Percentiles rank a stretch among this genome's conserved stretches.
Conservation (phyloP, 2,888 invertebrate genomes). For the Azorinus chamasolen region DNA sequence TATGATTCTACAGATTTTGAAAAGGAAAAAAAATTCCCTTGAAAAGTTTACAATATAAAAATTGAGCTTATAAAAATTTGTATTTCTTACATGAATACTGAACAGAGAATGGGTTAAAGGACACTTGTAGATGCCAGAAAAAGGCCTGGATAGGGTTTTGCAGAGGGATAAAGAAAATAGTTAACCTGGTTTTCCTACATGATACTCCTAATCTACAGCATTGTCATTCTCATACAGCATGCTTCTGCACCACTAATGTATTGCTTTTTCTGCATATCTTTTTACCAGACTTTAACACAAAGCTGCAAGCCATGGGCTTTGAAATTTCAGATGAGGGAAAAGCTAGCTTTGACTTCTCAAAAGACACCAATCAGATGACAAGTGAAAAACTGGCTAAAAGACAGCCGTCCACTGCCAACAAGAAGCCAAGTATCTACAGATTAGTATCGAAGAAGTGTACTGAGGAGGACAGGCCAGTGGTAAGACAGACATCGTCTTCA, state of each 20-base stretch:
- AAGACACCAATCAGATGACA: constrained; percentile 9
- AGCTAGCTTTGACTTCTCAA: constrained; percentile 23
- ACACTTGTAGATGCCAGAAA: too few species aligned
- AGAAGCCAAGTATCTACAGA: constrained; percentile 74
- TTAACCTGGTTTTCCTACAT: too few species aligned
- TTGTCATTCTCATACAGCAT: constrained; percentile 1
- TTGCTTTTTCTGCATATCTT: constrained; percentile 11
- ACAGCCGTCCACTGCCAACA: constrained; percentile 32
- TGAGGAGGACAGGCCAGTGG: constrained; percentile 45
- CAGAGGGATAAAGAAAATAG: too few species aligned
- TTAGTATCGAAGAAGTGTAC: constrained; percentile 73
- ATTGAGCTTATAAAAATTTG: too few species aligned
- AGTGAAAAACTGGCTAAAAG: constrained; percentile 1
- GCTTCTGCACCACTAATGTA: constrained; percentile 35
- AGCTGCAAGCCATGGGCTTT: constrained; percentile 83
- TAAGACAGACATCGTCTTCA: constrained; percentile 43
- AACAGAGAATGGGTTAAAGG: too few species aligned
- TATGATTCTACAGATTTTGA: too few species aligned
- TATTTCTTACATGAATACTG: too few species aligned
- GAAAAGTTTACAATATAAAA: too few species aligned
- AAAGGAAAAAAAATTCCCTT: too few species aligned
- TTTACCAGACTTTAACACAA: constrained; percentile 83
- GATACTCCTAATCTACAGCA: too few species aligned
- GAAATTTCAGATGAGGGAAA: constrained; percentile 75
- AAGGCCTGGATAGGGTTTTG: too few species aligned